A percentile compares a stretch with the other conserved stretches of the same genome.
These are phyloP conservation scores for Pterocles orientalis DNA, from an alignment of 2,113 vertebrate genomes.

Conservation along the genomic window DNA sequence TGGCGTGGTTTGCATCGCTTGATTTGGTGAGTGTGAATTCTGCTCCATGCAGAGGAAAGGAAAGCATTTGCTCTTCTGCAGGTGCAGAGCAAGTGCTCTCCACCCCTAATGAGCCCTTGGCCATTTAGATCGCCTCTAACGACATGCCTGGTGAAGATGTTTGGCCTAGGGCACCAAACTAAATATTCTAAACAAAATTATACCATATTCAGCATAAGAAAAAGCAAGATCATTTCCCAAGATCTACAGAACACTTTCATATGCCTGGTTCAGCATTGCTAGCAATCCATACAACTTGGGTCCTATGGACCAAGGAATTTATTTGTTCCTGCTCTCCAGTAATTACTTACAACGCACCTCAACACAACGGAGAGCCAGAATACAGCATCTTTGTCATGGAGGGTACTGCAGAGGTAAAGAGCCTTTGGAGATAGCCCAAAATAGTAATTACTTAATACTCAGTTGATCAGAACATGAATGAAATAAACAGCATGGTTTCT, in stretches of 20 bases:
- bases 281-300: not conserved
- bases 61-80: slow-evolving; percentile 8
- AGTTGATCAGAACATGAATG: slow-evolving; percentile 60
- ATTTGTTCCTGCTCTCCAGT: slow-evolving; percentile 7
- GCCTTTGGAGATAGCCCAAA: slow-evolving; percentile 46
- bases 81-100: slow-evolving; percentile 34
- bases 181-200: not conserved
- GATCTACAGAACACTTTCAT: not conserved
- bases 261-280: not conserved
- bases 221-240: not conserved
- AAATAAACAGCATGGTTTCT: slow-evolving; percentile 55
- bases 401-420: slow-evolving; percentile 24
- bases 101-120: not conserved
- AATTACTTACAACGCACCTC: slow-evolving; percentile 45
- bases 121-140: not conserved
- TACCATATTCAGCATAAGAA: not conserved
- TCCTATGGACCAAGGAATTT: not conserved
- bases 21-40: not conserved
- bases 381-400: slow-evolving; percentile 6
- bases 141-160: not conserved
- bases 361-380: not conserved
- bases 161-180: slow-evolving; percentile 1
- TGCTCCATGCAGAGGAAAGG: not conserved
- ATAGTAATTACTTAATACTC: slow-evolving; percentile 61
- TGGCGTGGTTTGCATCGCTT: not conserved